Evolutionary conservation across 2,888 invertebrate species (phyloP).

Genomic region (Drosophila gaucha): DNA sequence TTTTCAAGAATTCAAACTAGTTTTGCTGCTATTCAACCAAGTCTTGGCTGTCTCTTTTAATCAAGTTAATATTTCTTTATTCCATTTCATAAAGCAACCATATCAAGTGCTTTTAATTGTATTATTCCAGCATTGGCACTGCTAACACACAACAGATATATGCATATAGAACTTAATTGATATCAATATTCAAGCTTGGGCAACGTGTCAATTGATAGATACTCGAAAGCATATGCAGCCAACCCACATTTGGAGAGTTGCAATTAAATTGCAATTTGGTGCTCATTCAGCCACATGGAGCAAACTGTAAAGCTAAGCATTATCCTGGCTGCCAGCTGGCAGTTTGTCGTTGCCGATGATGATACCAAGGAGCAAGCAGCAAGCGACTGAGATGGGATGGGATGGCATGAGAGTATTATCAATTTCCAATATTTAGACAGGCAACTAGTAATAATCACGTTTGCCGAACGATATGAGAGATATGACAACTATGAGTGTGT

Average conservation of each 20-base stretch:
- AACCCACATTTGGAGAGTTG: slow-evolving; percentile 20
- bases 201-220: slow-evolving; percentile 5
- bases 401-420: slow-evolving; percentile 49
- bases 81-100: no score
- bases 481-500: no score
- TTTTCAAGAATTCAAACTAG: neutral
- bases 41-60: no score
- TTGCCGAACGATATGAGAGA: slow-evolving; percentile 50
- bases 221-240: neutral
- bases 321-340: slow-evolving; percentile 18
- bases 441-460: slow-evolving; percentile 72
- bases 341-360: slow-evolving; percentile 24
- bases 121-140: neutral
- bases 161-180: slow-evolving; percentile 1
- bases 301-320: slow-evolving; percentile 31
- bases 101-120: neutral
- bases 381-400: neutral
- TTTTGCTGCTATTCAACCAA: neutral
- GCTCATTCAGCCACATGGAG: slow-evolving; percentile 36
- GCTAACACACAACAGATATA: neutral
- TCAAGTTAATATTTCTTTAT: no score
- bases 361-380: slow-evolving; percentile 19
- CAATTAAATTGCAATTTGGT: slow-evolving; percentile 53
- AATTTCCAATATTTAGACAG: slow-evolving; percentile 75
- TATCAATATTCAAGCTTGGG: slow-evolving; percentile 13